Conservation (phyloP, 2,797 vertebrate genomes). For the Gallinago solitaria region DNA sequence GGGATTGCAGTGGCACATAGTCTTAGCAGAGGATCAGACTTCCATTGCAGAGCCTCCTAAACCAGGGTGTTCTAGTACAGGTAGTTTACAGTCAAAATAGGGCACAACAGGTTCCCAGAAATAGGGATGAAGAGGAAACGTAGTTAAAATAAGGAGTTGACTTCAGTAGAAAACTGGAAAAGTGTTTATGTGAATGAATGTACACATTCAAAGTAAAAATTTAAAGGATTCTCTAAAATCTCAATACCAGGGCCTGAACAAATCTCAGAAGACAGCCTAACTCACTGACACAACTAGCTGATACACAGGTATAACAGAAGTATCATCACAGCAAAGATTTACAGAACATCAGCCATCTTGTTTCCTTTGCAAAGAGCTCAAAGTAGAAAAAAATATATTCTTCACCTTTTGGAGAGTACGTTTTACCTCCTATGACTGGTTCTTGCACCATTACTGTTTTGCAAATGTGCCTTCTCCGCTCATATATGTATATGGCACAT, state of each 20-base stretch:
- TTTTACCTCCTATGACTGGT: background rate
- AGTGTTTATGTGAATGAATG: fast-evolving
- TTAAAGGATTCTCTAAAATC: background rate
- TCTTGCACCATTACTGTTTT: background rate
- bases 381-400: background rate
- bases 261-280: background rate
- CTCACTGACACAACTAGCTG: too few species aligned
- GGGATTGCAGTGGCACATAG: too few species aligned
- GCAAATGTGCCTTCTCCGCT: background rate
- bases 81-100: background rate
- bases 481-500: background rate
- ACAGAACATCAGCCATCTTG: background rate
- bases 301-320: background rate
- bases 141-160: background rate
- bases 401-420: background rate
- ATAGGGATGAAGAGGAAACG: background rate
- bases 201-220: background rate
- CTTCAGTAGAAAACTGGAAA: background rate
- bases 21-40: background rate
- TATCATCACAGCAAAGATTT: background rate
- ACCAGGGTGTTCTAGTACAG: background rate
- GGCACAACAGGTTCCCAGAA: background rate
- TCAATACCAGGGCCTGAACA: background rate
- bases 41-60: background rate
- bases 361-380: background rate